Evolutionary conservation across 2,113 vertebrate genomes (phyloP), one percentile per base, ranked within the genome.

Genomic region (Neomonachus schauinslandi): DNA sequence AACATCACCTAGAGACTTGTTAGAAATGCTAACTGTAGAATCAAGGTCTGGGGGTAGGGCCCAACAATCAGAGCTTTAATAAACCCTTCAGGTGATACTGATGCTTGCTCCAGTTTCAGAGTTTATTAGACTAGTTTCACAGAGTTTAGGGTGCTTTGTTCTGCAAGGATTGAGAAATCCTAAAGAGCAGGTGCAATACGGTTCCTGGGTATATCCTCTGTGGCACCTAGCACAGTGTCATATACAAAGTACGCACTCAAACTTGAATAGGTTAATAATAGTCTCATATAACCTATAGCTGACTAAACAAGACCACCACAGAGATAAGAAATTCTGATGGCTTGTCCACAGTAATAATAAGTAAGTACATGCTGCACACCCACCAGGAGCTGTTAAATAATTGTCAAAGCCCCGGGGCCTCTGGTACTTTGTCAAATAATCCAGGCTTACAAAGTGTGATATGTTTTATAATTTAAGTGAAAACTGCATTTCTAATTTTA

Each of bases 401-500:
- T 0, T 79, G n/a, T 46, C 39, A 92, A 95, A 94, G 49, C 26
- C 69, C 33, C 49, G 22, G 55, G 42, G 51, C 51, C 55, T 93
- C 89, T 39, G 22, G n/a, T 49, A 53, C 89, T 85, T 67, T 63
- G 59, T 31, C n/a, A 93, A 97, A 84, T 42, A 93, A 42, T 51
- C 28, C 57, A 86, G 57, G 42, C 28, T 93, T 80, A 84, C 61
- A 31, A 53, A 84, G 13, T 71, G 18, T 87, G 39, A 22, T 19
- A 79, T 7, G 12, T 36, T 95, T 87, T 91, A n/a, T 91, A 91
- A 95, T 42, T 21, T 59, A 95, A 82, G 67, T 39, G 46, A 71
- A 91, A 95, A 91, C 53, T 9, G 69, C 8, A 22, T 72, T 95
- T 71, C 80, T 81, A 76, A 84, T 76, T 91, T 85, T 94, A 92